Percentiles rank a stretch among this genome's conserved stretches.
Evolutionary conservation across 2,797 vertebrate species (phyloP).

Genomic region (Mormyrus hasselquistii): DNA sequence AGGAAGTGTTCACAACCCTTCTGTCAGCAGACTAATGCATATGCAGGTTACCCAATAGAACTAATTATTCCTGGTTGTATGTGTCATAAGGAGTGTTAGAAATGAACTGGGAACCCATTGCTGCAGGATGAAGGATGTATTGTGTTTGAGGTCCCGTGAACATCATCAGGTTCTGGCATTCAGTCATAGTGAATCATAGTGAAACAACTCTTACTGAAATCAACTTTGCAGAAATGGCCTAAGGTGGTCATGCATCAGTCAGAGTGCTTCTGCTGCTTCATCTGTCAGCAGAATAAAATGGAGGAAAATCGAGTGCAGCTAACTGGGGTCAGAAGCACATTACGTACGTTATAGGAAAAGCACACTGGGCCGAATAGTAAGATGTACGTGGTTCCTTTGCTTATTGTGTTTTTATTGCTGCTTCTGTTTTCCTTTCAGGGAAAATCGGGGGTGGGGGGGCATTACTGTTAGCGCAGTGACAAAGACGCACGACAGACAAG

Average conservation of each 20-base stretch:
- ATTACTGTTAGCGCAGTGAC: neutral
- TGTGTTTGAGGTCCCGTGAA: neutral
- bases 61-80: neutral
- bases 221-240: neutral
- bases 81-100: neutral
- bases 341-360: neutral
- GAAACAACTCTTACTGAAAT: neutral
- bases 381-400: neutral
- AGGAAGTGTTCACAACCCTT: neutral
- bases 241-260: neutral
- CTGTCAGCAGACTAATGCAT: neutral
- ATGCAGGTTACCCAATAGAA: neutral
- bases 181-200: neutral
- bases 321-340: neutral
- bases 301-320: neutral
- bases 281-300: neutral
- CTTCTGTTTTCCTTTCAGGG: neutral
- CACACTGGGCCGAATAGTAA: neutral
- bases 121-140: constrained; percentile 1
- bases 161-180: neutral
- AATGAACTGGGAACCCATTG: neutral
- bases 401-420: neutral
- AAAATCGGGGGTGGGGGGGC: neutral
- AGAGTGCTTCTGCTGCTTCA: neutral
- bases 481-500: neutral